Conservation (phyloP, 2,113 vertebrate species). For the Sardina pilchardus region DNA sequence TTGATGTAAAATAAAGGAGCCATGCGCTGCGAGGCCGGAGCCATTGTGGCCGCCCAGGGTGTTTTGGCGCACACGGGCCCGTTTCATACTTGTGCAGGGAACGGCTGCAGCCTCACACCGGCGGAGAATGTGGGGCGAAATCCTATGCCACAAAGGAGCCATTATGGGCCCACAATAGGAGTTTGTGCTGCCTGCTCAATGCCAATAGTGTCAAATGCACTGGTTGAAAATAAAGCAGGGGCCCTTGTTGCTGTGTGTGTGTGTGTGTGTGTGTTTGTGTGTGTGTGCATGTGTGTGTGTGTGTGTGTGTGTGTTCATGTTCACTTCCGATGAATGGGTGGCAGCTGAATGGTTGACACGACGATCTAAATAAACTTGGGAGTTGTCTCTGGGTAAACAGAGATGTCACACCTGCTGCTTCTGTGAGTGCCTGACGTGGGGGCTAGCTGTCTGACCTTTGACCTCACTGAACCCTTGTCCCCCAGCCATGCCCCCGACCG, state of each 20-base stretch:
- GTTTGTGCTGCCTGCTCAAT: constrained; percentile 19
- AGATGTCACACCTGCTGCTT: not conserved
- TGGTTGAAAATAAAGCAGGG: constrained; percentile 20
- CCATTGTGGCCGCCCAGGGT: constrained; percentile 1
- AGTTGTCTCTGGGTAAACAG: not conserved
- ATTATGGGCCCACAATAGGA: constrained; percentile 33
- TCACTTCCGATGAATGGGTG: constrained; percentile 10
- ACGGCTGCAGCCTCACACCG: constrained; percentile 8
- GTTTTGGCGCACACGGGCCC: constrained; percentile 17
- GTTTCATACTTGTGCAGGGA: not conserved
- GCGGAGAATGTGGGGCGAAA: constrained; percentile 34
- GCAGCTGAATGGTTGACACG: constrained; percentile 15
- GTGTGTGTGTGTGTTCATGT: not conserved
- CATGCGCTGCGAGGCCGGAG: not conserved
- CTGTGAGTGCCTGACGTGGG: not conserved
- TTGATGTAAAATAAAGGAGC: not conserved
- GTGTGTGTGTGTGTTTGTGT: not conserved
- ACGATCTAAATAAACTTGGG: constrained; percentile 14
- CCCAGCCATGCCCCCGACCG: constrained; percentile 62
- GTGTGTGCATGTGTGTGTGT: not conserved
- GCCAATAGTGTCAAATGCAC: constrained; percentile 31
- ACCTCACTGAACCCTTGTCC: not conserved
- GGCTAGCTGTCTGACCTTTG: constrained; percentile 39
- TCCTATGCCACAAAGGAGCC: constrained; percentile 17
- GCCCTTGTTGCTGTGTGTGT: constrained; percentile 5